These are phyloP conservation scores for Bungarus multicinctus DNA, from an alignment of 2,113 vertebrate species.

Conservation along the genomic window DNA sequence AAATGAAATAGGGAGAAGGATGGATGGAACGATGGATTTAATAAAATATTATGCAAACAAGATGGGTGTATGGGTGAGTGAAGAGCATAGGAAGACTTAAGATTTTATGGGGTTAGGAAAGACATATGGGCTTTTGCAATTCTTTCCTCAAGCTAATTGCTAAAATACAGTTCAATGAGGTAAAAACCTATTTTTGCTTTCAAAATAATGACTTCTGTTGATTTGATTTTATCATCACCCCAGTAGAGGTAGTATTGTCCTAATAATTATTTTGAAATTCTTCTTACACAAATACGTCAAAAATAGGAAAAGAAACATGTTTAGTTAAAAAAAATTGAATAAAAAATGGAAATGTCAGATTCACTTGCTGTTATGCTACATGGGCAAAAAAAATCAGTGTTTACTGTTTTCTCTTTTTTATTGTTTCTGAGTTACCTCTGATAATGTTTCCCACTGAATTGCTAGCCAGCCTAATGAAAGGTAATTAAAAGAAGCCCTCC, in stretches of 20 bases:
- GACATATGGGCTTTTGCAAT: not conserved
- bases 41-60: not conserved
- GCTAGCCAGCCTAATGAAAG: not conserved
- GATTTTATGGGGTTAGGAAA: not conserved
- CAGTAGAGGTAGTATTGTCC: not conserved
- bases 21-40: not conserved
- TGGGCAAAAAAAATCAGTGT: not conserved
- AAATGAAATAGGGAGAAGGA: not conserved
- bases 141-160: not conserved
- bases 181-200: not conserved
- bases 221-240: not conserved
- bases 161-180: not conserved
- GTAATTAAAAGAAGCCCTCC: not conserved
- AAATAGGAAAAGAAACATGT: not conserved
- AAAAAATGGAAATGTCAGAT: not conserved
- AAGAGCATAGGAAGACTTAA: not conserved
- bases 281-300: not conserved
- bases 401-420: not conserved
- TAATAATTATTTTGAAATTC: not conserved
- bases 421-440: not conserved
- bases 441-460: not conserved
- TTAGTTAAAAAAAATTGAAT: not conserved
- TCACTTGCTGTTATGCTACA: not conserved
- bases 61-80: not conserved
- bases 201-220: not conserved